Evolutionary conservation across 2,888 invertebrate species (phyloP).

Genomic region (Agrotis clavis): DNA sequence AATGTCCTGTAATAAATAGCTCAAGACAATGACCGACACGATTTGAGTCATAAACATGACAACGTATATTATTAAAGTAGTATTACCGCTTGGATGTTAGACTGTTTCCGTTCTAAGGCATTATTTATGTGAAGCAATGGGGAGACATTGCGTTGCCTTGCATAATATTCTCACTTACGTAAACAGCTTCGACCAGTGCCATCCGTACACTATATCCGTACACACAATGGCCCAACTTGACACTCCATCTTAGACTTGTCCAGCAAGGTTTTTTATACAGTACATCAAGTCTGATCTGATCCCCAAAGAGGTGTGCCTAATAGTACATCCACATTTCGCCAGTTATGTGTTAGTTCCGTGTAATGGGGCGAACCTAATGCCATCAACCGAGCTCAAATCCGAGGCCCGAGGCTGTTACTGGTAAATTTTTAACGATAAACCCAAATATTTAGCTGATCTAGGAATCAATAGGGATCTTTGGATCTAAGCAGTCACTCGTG

Average conservation of each 20-base stretch:
- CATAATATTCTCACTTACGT: slow-evolving; percentile 55
- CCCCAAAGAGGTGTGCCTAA: too few relatives aligned
- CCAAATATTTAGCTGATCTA: not conserved
- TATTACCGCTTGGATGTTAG: not conserved
- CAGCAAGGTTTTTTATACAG: slow-evolving; percentile 1
- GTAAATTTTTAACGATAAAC: not conserved
- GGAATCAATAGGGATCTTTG: too few relatives aligned
- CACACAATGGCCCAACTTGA: slow-evolving; percentile 21
- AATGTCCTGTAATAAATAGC: not conserved
- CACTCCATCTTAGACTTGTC: slow-evolving; percentile 14
- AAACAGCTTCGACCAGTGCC: slow-evolving; percentile 42
- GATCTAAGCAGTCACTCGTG: not conserved
- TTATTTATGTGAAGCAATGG: slow-evolving; percentile 15
- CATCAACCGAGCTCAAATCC: not conserved
- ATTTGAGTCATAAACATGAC: not conserved
- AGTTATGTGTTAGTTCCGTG: not conserved
- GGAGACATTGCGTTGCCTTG: slow-evolving; percentile 44
- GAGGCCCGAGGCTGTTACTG: not conserved
- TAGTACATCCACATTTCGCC: not conserved
- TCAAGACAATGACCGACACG: slow-evolving; percentile 7
- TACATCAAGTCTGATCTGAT: not conserved
- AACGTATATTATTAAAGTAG: slow-evolving; percentile 8
- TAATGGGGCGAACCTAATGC: not conserved
- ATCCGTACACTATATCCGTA: slow-evolving; percentile 34
- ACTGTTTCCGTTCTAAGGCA: slow-evolving; percentile 19